Evolutionary conservation across 2,113 vertebrate species (phyloP), one percentile per base, ranked within the genome.

Genomic region (Castor canadensis): DNA sequence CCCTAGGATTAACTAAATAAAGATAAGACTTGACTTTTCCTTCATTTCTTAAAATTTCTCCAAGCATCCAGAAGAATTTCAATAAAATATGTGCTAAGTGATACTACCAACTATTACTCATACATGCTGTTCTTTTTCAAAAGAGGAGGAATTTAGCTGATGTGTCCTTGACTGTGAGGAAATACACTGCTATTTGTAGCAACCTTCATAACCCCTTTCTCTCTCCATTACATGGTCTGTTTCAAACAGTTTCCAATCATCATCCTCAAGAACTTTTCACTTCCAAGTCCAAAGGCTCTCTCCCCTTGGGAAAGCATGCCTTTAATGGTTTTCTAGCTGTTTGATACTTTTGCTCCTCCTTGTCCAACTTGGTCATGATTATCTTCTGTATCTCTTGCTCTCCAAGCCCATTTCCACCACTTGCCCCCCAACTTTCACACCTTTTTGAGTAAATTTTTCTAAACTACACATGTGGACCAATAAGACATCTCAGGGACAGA

Each of bases 1-100:
- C n/a, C 6, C n/a, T 56, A 80, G 22, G 28, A 64, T 52, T 91
- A 71, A 89, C 88, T 49, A 92, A 96, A 86, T 32, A 80, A 86
- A 43, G 80, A 79, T 26, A 92, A 45, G 43, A 40, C 8, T 89
- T 82, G 30, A 5, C 16, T 77, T 80, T 88, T 71, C 58, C 85
- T 72, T 47, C 35, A 88, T n/a, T n/a, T n/a, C n/a, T n/a, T 77
- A 79, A 47, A 71, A 22, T 62, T 38, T 90, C 69, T 83, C 6
- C 28, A 94, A 66, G n/a, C 43, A 47, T 62, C 43, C 35, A 45
- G 67, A 87, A 83, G 49, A 35, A 60, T 47, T 7, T 81, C 45
- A 32, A 76, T 82, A 56, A 82, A 89, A 43, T 64, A 92, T 89
- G 32, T 64, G 17, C 56, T 75, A 81, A 94, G 43, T 83, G 88